These are phyloP conservation scores for Cydia fagiglandana DNA, from an alignment of 1,140 invertebrate genomes.

Conservation along the genomic window DNA sequence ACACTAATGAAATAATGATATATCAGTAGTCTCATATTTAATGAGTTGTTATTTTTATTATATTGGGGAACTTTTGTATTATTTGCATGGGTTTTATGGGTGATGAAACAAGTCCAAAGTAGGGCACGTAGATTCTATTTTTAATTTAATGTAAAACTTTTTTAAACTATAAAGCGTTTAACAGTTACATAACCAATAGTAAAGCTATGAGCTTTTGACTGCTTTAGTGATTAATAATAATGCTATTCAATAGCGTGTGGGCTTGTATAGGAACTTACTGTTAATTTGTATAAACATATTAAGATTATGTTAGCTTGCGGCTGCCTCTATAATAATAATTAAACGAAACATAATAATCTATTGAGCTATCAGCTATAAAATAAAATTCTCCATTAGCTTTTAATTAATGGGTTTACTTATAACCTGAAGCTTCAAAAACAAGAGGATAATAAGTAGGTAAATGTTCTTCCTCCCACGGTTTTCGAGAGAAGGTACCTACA, in stretches of 20 bases:
- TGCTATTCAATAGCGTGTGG: not conserved
- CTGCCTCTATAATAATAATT: not conserved
- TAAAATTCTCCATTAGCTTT: not conserved
- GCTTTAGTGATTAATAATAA: slow-evolving; percentile 8
- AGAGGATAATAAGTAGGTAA: not conserved
- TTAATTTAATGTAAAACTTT: not conserved
- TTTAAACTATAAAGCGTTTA: not conserved
- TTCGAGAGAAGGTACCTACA: not conserved
- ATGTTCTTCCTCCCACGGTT: not conserved
- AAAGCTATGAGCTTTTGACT: no score
- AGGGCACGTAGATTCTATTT: not conserved
- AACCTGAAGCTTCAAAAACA: not conserved
- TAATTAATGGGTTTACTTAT: not conserved
- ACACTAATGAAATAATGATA: slow-evolving; percentile 31
- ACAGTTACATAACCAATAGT: not conserved
- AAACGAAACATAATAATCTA: not conserved
- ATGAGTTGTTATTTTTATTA: slow-evolving; percentile 27
- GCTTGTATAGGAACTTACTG: not conserved
- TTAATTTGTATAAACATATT: slow-evolving; percentile 30
- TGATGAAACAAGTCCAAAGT: not conserved
- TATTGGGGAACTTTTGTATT: not conserved
- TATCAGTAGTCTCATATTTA: slow-evolving; percentile 18
- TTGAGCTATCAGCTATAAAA: not conserved
- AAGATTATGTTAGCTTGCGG: not conserved
- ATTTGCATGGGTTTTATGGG: not conserved